Conservation (phyloP, 2,797 vertebrate species). For the Phaenicophaeus curvirostris region DNA sequence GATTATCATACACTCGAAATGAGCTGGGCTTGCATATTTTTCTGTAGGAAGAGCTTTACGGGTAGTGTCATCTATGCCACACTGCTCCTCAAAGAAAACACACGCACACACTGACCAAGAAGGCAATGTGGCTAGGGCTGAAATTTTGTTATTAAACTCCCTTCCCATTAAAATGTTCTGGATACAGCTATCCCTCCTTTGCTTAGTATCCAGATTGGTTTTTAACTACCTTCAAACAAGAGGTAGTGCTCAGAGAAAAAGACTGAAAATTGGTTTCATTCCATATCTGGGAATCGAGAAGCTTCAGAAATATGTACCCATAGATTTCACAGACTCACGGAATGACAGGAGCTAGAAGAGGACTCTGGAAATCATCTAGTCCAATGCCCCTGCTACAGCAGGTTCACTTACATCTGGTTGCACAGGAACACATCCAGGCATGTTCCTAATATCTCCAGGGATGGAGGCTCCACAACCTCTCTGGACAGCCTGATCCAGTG, state of each 20-base stretch:
- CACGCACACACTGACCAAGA: neutral
- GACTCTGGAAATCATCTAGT: too few relatives aligned
- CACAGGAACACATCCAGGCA: too few relatives aligned
- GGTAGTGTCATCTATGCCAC: neutral
- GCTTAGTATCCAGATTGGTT: neutral
- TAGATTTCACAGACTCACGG: neutral
- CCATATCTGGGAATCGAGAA: neutral
- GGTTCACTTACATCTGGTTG: too few relatives aligned
- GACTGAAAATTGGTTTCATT: neutral
- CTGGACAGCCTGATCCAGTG: too few relatives aligned
- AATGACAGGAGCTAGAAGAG: too few relatives aligned
- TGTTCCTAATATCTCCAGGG: too few relatives aligned
- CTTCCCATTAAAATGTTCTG: neutral
- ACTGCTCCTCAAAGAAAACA: conserved; percentile 7
- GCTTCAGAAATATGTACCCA: neutral
- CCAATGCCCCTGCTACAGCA: too few relatives aligned
- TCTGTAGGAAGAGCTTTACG: neutral
- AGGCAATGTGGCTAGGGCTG: neutral
- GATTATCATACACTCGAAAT: conserved; percentile 19
- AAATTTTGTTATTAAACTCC: neutral
- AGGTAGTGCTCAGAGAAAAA: neutral
- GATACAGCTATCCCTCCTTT: neutral
- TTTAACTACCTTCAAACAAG: neutral
- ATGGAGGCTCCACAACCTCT: too few relatives aligned
- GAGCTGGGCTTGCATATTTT: conserved; percentile 21